These are phyloP conservation scores for Hypercompe scribonia DNA, from an alignment of 2,888 invertebrate species.

Conservation along the genomic window DNA sequence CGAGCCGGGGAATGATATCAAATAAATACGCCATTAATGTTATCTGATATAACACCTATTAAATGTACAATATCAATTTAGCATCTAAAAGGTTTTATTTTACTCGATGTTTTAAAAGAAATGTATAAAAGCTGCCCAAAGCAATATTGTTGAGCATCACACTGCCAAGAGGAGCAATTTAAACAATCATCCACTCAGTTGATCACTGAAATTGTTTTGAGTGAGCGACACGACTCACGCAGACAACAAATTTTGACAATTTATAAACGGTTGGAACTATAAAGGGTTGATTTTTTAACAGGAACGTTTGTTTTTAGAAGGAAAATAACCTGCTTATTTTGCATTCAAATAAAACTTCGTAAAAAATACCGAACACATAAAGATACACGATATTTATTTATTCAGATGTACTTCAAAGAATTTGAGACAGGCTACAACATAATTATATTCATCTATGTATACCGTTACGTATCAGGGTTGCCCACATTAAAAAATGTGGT, in stretches of 20 bases:
- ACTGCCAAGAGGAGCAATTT: slow-evolving; percentile 57
- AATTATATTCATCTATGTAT: not conserved
- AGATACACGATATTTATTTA: not conserved
- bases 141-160: slow-evolving; percentile 51
- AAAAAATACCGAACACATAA: not conserved
- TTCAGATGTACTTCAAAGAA: not conserved
- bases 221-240: slow-evolving; percentile 26
- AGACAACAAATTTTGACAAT: slow-evolving; percentile 41
- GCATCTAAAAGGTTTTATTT: slow-evolving; percentile 1
- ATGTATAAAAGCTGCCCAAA: slow-evolving; percentile 28
- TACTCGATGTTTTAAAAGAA: slow-evolving; percentile 5
- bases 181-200: slow-evolving; percentile 69
- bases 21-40: not conserved
- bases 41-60: not conserved
- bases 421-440: not conserved
- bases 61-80: slow-evolving; percentile 2
- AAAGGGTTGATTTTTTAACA: slow-evolving; percentile 33
- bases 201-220: slow-evolving; percentile 66
- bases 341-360: not conserved
- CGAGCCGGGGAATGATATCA: not conserved
- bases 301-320: not conserved
- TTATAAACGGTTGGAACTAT: slow-evolving; percentile 29
- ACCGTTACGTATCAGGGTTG: not conserved
- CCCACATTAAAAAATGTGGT: not conserved
- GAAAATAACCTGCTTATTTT: not conserved